Base-by-base conservation (phyloP, 2,888 invertebrate genomes). In the Spodoptera littoralis region DNA sequence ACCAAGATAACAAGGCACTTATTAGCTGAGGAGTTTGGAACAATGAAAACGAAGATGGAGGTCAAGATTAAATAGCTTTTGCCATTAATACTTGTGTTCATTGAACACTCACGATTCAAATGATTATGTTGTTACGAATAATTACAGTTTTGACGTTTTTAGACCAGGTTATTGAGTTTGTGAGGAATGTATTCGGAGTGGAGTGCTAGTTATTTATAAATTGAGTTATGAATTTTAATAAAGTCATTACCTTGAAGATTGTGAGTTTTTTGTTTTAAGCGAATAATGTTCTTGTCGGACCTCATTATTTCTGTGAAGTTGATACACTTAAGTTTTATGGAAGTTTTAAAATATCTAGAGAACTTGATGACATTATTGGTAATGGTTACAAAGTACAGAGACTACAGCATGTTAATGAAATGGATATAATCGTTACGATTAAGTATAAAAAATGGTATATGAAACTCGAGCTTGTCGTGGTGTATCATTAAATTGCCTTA, bases 51-150 rank as follows among this genome's bases (percentile, higher is more conserved):
- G 55, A 55, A 60, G 62, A 64, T 63, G 56, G 45, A 79, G 85
- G 75, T 83, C 90, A 71, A 57, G 66, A 76, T 84, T 84, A 69
- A 80, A 70, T 90, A 88, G 92, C 71, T 74, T 65, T 70, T 73
- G 77, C 77, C 84, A 85, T 86, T 88, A 88, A 88, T 88, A 83
- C 85, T 81, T 86, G 88, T 89, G 87, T 88, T 90, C 89, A 88
- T 87, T 90, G 90, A 92, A 90, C 89, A 88, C 88, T 93, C 91
- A 92, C 90, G 92, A 90, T 89, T 87, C 79, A 75, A 84, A 91
- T 88, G 90, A 94, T 94, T 92, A 93, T 88, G 92, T 91, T 93
- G 94, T 93, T 90, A 89, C 86, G 87, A 90, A 89, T 90, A 93
- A 94, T 93, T 93, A 93, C 90, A 90, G 85, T 84, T 86, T 85